Conservation (phyloP, 2,888 invertebrate genomes). For the Xestobium rufovillosum region DNA sequence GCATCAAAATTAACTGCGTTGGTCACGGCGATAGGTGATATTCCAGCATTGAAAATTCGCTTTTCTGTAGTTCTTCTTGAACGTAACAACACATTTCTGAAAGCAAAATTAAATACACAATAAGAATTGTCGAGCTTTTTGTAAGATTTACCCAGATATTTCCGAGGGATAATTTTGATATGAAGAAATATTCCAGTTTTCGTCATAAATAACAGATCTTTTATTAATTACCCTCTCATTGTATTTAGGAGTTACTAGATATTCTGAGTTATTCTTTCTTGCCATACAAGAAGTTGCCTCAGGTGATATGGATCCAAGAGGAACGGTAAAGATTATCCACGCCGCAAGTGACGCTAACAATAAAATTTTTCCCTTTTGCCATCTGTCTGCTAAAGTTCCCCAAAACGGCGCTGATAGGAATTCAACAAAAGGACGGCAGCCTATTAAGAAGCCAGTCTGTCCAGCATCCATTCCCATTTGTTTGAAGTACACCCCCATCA, state of each 20-base stretch:
- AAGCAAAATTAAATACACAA: constrained; percentile 10
- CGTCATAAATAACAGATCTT: no score
- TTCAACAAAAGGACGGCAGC: constrained; percentile 94
- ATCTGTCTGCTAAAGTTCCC: constrained; percentile 87
- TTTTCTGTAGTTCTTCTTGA: no score
- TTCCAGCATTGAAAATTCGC: constrained; percentile 45
- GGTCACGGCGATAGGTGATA: constrained; percentile 67
- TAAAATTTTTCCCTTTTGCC: constrained; percentile 79
- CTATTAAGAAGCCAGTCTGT: constrained; percentile 90
- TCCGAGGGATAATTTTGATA: no score
- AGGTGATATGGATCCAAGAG: constrained; percentile 92
- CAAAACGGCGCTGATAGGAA: constrained; percentile 97
- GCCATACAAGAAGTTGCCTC: constrained; percentile 83
- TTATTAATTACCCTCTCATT: constrained; percentile 44
- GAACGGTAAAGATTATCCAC: constrained; percentile 96
- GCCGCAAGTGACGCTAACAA: constrained; percentile 84
- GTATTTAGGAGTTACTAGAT: constrained; percentile 53
- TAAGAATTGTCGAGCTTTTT: no score
- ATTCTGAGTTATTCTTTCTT: constrained; percentile 55
- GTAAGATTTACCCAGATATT: constrained; percentile 16
- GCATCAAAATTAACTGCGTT: constrained; percentile 71
- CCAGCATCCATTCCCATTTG: constrained; percentile 94
- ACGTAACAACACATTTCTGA: no score
- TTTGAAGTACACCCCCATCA: constrained; percentile 99
- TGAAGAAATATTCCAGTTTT: no score